A percentile compares a stretch with the other conserved stretches of the same genome.
These are phyloP conservation scores for Epiblema foenella DNA, from an alignment of 2,888 invertebrate genomes.

Conservation along the genomic window DNA sequence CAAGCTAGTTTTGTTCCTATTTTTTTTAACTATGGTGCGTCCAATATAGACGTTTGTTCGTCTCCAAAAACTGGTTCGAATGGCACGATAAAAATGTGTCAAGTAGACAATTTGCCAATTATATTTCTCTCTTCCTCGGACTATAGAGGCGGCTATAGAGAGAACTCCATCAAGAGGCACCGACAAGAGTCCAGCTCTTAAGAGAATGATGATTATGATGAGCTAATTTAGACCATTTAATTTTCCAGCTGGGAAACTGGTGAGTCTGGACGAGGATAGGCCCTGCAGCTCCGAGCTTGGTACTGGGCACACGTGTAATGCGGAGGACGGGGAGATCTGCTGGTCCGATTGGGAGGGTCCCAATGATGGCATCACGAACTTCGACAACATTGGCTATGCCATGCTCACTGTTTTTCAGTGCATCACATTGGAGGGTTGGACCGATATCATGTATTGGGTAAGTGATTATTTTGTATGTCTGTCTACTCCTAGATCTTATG, in stretches of 20 bases:
- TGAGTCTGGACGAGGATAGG: not conserved
- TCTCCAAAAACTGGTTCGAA: no score
- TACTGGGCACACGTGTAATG: constrained; percentile 87
- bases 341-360: constrained; percentile 90
- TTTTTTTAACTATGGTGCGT: no score
- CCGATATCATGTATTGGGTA: constrained; percentile 97
- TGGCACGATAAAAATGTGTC: no score
- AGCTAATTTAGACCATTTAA: not conserved
- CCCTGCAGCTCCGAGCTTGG: constrained; percentile 86
- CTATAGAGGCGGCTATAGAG: no score
- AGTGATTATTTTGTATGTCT: constrained; percentile 61
- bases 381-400: constrained; percentile 99
- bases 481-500: not conserved
- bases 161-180: no score
- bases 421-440: constrained; percentile 99
- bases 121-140: no score
- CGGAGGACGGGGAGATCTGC: constrained; percentile 65
- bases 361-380: constrained; percentile 98
- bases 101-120: no score
- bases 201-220: no score
- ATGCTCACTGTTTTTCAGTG: constrained; percentile 99
- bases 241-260: constrained; percentile 19
- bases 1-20: no score
- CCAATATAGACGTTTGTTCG: no score
- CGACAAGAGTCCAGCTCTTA: no score